Base-by-base conservation (phyloP, 2,113 vertebrate genomes). In the Sphaerodactylus townsendi region DNA sequence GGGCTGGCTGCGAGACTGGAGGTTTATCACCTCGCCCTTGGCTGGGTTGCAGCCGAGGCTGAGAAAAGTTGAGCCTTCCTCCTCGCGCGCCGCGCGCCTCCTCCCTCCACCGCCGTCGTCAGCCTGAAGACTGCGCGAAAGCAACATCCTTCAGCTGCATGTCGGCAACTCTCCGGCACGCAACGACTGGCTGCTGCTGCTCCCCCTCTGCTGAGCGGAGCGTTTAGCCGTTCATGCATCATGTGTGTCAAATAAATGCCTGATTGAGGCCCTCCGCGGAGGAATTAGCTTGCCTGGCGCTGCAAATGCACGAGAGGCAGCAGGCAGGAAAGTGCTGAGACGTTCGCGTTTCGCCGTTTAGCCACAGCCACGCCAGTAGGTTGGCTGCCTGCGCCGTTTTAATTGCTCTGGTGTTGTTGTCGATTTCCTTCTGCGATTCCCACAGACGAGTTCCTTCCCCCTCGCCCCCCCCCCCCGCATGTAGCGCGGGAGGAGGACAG, bases 161-260 rank as follows among this genome's bases (percentile, higher is more conserved):
- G 46, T 37, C n/a, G 82, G 30, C 68, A 56, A 83, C 86, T 85
- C 81, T 39, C 44, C 2, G 86, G 86, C 69, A 75, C 87, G 86
- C 92, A 95, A 89, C 65, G 89, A 86, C 86, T 85, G 91, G 92
- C 91, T 44, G 44, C n/a, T n/a, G 44, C 44, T 92, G 92, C 91
- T 92, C 86, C 84, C 17, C 44, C 76, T 90, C 84, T 39, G 86
- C 91, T 85, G 87, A 92, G 89, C 85, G 75, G 83, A 85, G 86
- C 46, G 87, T 87, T 93, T 88, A 93, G 77, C 88, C 84, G 88
- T 90, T 93, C 89, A 88, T 91, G 92, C 80, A 64, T 90, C 85
- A 88, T 92, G 88, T 90, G 89, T 84, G 89, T 93, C 90, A 93
- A 93, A 90, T 90, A 88, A 88, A 94, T 90, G 92, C 92, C 86